Evolutionary conservation across 2,113 vertebrate species (phyloP), one percentile per base, ranked within the genome.

Genomic region (Monopterus albus): DNA sequence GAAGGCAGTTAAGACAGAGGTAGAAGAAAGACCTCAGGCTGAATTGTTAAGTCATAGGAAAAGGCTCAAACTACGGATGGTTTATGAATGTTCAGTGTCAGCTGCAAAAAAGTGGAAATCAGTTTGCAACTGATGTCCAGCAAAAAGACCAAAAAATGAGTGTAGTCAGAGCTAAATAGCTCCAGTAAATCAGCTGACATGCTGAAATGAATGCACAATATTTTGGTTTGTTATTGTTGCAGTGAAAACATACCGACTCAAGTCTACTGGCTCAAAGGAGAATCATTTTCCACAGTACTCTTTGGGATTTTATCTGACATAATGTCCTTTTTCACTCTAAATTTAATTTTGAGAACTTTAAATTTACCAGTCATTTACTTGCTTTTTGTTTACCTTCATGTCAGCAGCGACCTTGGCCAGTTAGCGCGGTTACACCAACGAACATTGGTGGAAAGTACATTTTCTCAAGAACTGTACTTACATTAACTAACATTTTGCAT

Each of bases 401-500:
- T 92, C 91, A 92, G 88, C 81, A 75, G 82, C 21, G 85, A 90
- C 90, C 88, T 83, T 82, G 82, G 84, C 89, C 92, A 94, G 93
- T 94, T 94, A 92, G 89, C 83, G 84, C 11, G 57, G 11, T 65
- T 88, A 93, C 93, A 94, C 89, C 90, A n/a, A n/a, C n/a, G n/a
- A n/a, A n/a, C n/a, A n/a, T n/a, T n/a, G n/a, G n/a, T n/a, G n/a
- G n/a, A n/a, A n/a, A n/a, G n/a, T n/a, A n/a, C n/a, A n/a, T n/a
- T n/a, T n/a, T n/a, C n/a, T n/a, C n/a, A n/a, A n/a, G n/a, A n/a
- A n/a, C n/a, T n/a, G n/a, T n/a, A n/a, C n/a, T n/a, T n/a, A n/a
- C n/a, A n/a, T n/a, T n/a, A n/a, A n/a, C n/a, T n/a, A n/a, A n/a
- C n/a, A n/a, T n/a, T n/a, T n/a, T n/a, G n/a, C n/a, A n/a, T n/a